Conservation (phyloP, 2,888 invertebrate species). For the Zygogramma bicolorata region DNA sequence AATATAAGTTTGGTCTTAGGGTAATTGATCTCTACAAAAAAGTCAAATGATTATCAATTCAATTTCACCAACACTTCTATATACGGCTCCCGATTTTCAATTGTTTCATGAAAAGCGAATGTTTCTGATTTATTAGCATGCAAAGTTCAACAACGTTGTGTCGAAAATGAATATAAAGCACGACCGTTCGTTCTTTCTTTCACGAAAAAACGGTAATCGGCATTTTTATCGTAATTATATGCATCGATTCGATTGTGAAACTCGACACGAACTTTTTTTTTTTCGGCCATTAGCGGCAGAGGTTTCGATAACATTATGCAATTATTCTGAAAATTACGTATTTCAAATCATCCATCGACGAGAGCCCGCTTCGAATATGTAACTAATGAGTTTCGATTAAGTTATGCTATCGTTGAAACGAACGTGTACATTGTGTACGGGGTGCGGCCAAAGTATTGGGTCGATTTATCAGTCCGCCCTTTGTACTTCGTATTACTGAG, state of each 20-base stretch:
- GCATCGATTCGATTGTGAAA: neutral
- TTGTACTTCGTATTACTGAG: no score
- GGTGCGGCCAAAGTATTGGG: neutral
- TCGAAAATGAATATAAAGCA: neutral
- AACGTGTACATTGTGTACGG: neutral
- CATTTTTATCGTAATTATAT: constrained; percentile 12
- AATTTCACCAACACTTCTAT: no score
- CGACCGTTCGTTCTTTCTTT: constrained; percentile 3
- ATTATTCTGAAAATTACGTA: constrained; percentile 2
- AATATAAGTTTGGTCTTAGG: no score
- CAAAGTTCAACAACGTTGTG: neutral
- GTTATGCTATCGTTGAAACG: neutral
- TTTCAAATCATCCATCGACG: neutral
- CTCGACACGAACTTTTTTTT: constrained; percentile 6
- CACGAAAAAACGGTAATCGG: constrained; percentile 5
- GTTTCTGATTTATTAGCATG: neutral
- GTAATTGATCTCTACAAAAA: no score
- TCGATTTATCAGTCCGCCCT: no score
- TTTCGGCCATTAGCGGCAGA: neutral
- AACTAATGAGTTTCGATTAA: neutral
- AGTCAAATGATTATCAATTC: no score
- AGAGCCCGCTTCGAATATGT: neutral
- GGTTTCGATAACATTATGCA: constrained; percentile 5
- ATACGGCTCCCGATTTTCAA: neutral
- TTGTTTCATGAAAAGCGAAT: neutral